Conservation (phyloP, 2,797 vertebrate genomes). For the Coluber constrictor region DNA sequence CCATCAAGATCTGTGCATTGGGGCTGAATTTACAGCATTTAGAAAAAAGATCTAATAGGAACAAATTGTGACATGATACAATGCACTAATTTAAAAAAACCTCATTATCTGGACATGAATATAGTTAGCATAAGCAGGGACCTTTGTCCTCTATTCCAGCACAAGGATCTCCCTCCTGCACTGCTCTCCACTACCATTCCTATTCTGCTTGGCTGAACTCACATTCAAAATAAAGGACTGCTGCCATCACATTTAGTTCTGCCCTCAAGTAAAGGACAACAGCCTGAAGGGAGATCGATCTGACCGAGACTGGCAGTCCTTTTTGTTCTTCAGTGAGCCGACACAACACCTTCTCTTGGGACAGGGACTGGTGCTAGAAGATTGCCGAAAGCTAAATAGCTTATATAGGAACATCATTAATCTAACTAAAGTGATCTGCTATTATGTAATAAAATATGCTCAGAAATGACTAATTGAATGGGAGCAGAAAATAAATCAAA, state of each 20-base stretch:
- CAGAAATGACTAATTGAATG: slow-evolving; percentile 28
- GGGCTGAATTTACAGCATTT: neutral
- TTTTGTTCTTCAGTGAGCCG: neutral
- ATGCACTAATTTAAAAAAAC: neutral
- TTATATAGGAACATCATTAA: slow-evolving; percentile 27
- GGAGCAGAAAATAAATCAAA: slow-evolving; percentile 29
- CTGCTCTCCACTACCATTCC: neutral
- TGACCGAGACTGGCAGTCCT: neutral
- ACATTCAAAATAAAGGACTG: neutral
- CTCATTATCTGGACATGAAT: neutral
- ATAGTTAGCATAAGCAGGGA: neutral
- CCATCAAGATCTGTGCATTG: neutral
- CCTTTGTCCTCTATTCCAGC: neutral
- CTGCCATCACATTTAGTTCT: neutral
- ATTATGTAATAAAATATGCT: slow-evolving; percentile 30
- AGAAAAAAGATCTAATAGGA: neutral
- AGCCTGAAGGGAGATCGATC: neutral
- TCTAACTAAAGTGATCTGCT: slow-evolving; percentile 25
- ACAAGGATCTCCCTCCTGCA: neutral
- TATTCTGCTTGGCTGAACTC: neutral
- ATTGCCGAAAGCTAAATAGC: slow-evolving; percentile 23
- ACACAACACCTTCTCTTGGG: neutral
- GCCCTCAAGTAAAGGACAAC: neutral
- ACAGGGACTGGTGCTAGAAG: slow-evolving; percentile 19
- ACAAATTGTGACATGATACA: neutral